These are phyloP conservation scores for Dendrolimus punctatus DNA, from an alignment of 1,140 invertebrate species.

Conservation along the genomic window DNA sequence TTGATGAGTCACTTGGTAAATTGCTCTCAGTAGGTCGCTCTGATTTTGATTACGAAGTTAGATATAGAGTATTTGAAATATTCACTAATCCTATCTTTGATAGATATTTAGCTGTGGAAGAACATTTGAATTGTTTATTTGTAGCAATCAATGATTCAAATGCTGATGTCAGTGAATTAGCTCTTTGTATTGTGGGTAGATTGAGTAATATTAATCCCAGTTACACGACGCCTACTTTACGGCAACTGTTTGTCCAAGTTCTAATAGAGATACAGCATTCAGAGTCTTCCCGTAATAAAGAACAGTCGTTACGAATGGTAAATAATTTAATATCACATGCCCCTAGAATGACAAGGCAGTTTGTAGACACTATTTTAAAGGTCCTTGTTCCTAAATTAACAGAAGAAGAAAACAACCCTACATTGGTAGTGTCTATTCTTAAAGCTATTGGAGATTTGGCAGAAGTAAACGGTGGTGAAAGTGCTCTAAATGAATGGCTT, in stretches of 20 bases:
- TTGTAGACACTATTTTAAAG: slow-evolving; percentile 96
- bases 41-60: slow-evolving; percentile 94
- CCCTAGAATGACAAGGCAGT: slow-evolving; percentile 93
- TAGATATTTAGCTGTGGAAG: slow-evolving; percentile 93
- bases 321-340: slow-evolving; percentile 95
- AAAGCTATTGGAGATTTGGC: slow-evolving; percentile 96
- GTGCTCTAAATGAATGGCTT: slow-evolving; percentile 92
- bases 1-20: slow-evolving; percentile 93
- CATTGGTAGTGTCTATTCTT: slow-evolving; percentile 92
- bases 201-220: slow-evolving; percentile 97
- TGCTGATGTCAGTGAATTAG: slow-evolving; percentile 96
- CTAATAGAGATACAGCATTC: slow-evolving; percentile 96
- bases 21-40: slow-evolving; percentile 94
- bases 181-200: slow-evolving; percentile 92
- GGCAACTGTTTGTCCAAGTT: slow-evolving; percentile 94
- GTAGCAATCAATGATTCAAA: slow-evolving; percentile 97
- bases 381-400: slow-evolving; percentile 95
- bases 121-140: slow-evolving; percentile 94
- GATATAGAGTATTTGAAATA: slow-evolving; percentile 93
- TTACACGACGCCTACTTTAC: slow-evolving; percentile 95
- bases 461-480: slow-evolving; percentile 89
- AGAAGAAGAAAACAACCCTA: slow-evolving; percentile 91
- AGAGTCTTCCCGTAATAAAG: slow-evolving; percentile 95
- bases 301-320: slow-evolving; percentile 95
- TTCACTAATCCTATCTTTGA: slow-evolving; percentile 93